phyloP scores from a whole-genome alignment of 2,113 vertebrate genomes.

The Scomber scombrus region DNA sequence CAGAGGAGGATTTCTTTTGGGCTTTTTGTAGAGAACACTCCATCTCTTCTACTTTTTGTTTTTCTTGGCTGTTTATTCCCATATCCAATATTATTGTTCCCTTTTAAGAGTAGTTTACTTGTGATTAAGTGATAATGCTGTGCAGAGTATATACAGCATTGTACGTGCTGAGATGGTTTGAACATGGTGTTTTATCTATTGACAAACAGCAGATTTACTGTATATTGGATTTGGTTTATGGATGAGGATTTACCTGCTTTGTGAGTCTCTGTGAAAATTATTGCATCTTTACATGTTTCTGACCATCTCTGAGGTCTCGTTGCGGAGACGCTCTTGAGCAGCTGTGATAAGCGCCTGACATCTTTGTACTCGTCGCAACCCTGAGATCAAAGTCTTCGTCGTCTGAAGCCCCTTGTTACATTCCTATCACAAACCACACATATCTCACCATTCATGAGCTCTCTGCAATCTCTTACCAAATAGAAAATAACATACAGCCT shows the following conservation, averaged over 20 bases:
- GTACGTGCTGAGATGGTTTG: slow-evolving; percentile 3
- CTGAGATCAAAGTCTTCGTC: slow-evolving; percentile 90
- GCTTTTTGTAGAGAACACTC: slow-evolving; percentile 45
- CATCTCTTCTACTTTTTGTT: slow-evolving; percentile 52
- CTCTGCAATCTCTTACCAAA: slow-evolving; percentile 42
- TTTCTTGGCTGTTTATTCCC: slow-evolving; percentile 55
- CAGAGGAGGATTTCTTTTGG: slow-evolving; percentile 85
- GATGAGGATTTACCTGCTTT: slow-evolving; percentile 91
- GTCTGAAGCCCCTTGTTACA: slow-evolving; percentile 84
- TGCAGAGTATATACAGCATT: background rate
- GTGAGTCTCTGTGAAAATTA: slow-evolving; percentile 91
- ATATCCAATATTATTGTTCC: slow-evolving; percentile 47
- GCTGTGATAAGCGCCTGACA: slow-evolving; percentile 91
- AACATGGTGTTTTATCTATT: slow-evolving; percentile 15
- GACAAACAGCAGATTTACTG: slow-evolving; percentile 21
- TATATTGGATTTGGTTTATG: slow-evolving; percentile 86
- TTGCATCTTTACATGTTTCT: slow-evolving; percentile 89
- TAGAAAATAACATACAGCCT: slow-evolving; percentile 4
- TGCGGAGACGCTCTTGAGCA: slow-evolving; percentile 89
- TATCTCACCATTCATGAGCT: slow-evolving; percentile 85
- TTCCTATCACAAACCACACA: slow-evolving; percentile 59
- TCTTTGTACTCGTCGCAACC: slow-evolving; percentile 91
- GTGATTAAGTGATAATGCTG: slow-evolving; percentile 50
- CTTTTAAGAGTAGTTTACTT: slow-evolving; percentile 42
- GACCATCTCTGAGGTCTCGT: slow-evolving; percentile 90